Base-by-base conservation (phyloP, 2,113 vertebrate genomes). In the Strigops habroptila region DNA sequence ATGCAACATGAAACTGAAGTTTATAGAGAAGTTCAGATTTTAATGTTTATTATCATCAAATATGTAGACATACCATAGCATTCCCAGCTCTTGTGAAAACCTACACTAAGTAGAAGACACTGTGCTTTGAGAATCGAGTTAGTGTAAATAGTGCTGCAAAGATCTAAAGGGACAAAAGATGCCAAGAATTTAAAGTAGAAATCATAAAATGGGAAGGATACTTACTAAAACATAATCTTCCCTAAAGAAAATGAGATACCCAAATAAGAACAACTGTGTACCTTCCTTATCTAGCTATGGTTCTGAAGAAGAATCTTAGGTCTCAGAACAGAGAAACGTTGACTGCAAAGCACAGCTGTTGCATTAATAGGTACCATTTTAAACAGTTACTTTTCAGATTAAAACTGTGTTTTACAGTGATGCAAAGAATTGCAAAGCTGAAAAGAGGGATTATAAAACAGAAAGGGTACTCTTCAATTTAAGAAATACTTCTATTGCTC, bases 401-500 rank as follows among this genome's bases (percentile, higher is more conserved):
- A 94, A 94, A 94, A 91, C 14, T 48, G 73, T 37, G 82, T 79
- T 82, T 94, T 83, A 70, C 17, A 92, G 81, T 19, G 27, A 92
- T 82, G 62, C 27, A 90, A 91, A 95, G 70, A 91, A 91, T 35
- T 68, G 59, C 77, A 95, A 93, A 91, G 39, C 43, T 86, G 79
- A 85, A 92, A 93, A 93, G 86, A 81, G 31, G 65, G 92, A 95
- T 91, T 93, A 95, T 52, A 84, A 46, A 27, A 64, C 25, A 90
- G 83, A 86, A 89, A 79, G 62, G 21, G 31, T 64, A 79, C 44
- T 90, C 88, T 86, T 90, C 68, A 83, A 33, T 67, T 88, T 53
- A 88, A 88, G 79, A 91, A 95, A 71, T 91, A 94, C 71, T 93
- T 77, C 59, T 81, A n/a, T 65, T 79, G 68, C 92, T 94, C 57